Conservation (phyloP, 2,888 invertebrate species). For the Tethea ocularis region DNA sequence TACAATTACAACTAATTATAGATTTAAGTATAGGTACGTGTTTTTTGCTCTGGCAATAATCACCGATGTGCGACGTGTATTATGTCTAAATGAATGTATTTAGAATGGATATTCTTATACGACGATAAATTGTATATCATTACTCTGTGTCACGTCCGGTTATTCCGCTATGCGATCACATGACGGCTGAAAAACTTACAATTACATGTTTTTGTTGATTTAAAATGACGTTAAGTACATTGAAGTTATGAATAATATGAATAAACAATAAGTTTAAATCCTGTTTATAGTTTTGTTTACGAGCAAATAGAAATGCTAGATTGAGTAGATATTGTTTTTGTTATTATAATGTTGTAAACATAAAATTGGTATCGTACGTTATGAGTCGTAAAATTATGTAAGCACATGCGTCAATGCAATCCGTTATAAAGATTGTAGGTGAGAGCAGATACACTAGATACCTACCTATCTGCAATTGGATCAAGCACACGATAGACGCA, state of each 20-base stretch:
- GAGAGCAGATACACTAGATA: constrained; percentile 6
- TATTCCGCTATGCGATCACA: constrained; percentile 34
- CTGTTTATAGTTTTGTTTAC: neutral
- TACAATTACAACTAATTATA: no score
- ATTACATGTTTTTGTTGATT: constrained; percentile 23
- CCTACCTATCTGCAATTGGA: constrained; percentile 6
- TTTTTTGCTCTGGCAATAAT: constrained; percentile 1
- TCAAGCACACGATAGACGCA: constrained; percentile 52
- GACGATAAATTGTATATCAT: constrained; percentile 44
- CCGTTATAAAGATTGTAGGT: constrained; percentile 8
- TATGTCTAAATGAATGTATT: constrained; percentile 25
- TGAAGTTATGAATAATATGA: neutral
- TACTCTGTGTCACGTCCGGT: constrained; percentile 49
- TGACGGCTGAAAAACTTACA: constrained; percentile 35
- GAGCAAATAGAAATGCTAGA: neutral
- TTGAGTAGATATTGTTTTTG: constrained; percentile 15
- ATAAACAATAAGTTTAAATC: neutral
- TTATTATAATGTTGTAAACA: constrained; percentile 15
- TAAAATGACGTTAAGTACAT: constrained; percentile 23
- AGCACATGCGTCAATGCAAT: constrained; percentile 25
- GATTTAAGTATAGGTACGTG: neutral
- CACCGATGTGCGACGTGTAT: constrained; percentile 8
- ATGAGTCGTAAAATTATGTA: constrained; percentile 17
- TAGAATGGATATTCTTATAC: constrained; percentile 10
- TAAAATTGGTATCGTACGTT: neutral